Percentiles rank a stretch among this genome's conserved stretches.
phyloP scores from a whole-genome alignment of 2,888 invertebrate genomes.

The Harmothoe impar region DNA sequence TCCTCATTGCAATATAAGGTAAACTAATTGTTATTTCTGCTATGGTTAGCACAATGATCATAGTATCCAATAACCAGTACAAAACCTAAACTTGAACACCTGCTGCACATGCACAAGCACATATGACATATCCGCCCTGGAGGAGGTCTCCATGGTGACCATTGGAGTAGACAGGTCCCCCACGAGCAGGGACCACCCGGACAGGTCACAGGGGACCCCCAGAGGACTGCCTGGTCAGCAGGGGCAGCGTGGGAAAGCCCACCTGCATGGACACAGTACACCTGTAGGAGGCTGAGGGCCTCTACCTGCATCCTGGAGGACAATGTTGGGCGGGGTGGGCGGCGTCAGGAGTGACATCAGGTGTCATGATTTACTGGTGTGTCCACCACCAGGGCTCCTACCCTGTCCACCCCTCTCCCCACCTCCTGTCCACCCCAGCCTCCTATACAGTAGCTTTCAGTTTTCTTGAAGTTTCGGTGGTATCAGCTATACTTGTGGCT shows the following conservation, averaged over 20 bases:
- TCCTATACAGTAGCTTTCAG: neutral
- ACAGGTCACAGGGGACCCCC: conserved; percentile 4
- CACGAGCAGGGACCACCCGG: conserved; percentile 3
- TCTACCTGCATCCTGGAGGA: conserved; percentile 34
- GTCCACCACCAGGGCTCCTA: neutral
- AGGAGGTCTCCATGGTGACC: neutral
- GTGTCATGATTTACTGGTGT: neutral
- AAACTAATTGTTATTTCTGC: too few species aligned
- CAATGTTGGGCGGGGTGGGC: neutral
- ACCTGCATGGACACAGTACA: conserved; percentile 9
- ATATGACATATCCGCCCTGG: neutral
- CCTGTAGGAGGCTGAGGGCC: neutral
- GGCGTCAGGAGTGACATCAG: neutral
- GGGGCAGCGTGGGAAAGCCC: conserved; percentile 29
- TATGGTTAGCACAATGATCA: too few species aligned
- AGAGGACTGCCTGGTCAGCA: neutral
- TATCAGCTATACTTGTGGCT: too few species aligned
- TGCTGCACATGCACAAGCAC: neutral
- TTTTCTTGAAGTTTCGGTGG: too few species aligned
- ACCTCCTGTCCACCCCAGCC: neutral
- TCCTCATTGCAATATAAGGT: too few species aligned
- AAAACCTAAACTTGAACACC: too few species aligned
- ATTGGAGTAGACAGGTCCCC: too few species aligned
- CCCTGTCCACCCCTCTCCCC: conserved; percentile 9
- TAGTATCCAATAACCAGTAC: too few species aligned